These are phyloP conservation scores for Drosophila ogumai DNA, from an alignment of 1,140 invertebrate species.

Conservation along the genomic window DNA sequence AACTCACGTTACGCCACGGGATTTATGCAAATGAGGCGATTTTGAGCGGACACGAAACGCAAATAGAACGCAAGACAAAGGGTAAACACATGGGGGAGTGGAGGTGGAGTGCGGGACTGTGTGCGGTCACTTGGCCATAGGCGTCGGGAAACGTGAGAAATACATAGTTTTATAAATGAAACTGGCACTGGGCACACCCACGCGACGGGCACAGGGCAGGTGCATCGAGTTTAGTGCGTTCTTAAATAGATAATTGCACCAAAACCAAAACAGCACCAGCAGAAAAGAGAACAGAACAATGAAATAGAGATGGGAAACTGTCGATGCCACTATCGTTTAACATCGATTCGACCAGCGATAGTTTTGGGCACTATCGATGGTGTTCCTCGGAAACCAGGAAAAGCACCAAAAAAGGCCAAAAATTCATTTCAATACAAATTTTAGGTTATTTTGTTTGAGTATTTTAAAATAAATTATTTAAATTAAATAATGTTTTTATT, in stretches of 20 bases:
- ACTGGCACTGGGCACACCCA: conserved; percentile 38
- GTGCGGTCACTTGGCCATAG: conserved; percentile 43
- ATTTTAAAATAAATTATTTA: too few species aligned
- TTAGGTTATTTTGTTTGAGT: too few species aligned
- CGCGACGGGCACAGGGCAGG: conserved; percentile 17
- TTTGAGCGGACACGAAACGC: conserved; percentile 61
- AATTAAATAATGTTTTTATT: too few species aligned
- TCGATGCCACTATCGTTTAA: not conserved
- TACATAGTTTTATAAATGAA: conserved; percentile 67
- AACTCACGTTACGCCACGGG: conserved; percentile 41
- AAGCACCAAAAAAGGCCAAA: too few species aligned
- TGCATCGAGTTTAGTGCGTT: conserved; percentile 44
- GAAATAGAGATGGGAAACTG: conserved; percentile 7
- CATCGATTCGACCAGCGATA: not conserved
- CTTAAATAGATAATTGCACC: conserved; percentile 69
- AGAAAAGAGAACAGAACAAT: conserved; percentile 51
- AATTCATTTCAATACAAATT: too few species aligned
- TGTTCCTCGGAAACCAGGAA: too few species aligned
- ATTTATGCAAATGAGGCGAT: conserved; percentile 61
- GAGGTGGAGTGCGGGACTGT: conserved; percentile 35
- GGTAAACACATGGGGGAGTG: conserved; percentile 67
- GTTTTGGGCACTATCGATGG: not conserved
- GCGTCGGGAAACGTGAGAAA: conserved; percentile 15
- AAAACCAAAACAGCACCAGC: conserved; percentile 69
- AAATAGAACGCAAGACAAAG: conserved; percentile 72